Base-by-base conservation (phyloP, 2,797 vertebrate genomes). In the Eidolon dupreanum region DNA sequence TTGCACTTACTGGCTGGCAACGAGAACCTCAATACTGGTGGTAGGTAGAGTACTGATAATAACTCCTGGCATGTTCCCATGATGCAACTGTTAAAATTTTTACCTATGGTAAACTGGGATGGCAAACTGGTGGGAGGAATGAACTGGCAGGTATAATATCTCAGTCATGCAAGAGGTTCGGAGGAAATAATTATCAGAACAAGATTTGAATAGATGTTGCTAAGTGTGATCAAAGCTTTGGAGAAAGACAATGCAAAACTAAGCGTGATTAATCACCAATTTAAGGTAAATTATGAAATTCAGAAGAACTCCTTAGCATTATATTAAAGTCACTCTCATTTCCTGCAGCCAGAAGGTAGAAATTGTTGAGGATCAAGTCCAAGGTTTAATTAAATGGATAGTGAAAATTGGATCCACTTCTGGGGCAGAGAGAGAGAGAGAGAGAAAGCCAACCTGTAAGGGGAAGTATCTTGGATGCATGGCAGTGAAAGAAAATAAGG, bases 201-300 rank as follows among this genome's bases (percentile, higher is more conserved):
- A 86, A 94, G 33, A 19, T 3, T 49, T 86, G 41, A 94, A 82
- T 85, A 65, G 66, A 91, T 78, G 22, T 61, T 61, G 41, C 19
- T 73, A 63, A 79, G 22, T 36, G 10, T 66, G 59, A 82, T 88
- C 31, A 73, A 43, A 84, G 59, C 22, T 77, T 71, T 81, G 59
- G 28, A 85, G 53, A 84, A 92, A 97, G 36, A 88, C 15, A 73
- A 87, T 59, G 38, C 19, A 87, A 93, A 43, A 68, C 22, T 77
- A 88, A 89, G 16, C 20, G 10, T 86, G 26, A 83, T 74, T 89
- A 92, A 66, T 88, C 82, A 88, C 20, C 19, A 90, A 66, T 94
- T 92, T 91, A 68, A 85, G 28, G 20, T 22, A 97, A 95, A 91
- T 41, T 57, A 19, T 71, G 16, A 66, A 61, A 95, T 81, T 75